These are phyloP conservation scores for Camponotus vicinus DNA, from an alignment of 1,140 invertebrate species.

Conservation along the genomic window DNA sequence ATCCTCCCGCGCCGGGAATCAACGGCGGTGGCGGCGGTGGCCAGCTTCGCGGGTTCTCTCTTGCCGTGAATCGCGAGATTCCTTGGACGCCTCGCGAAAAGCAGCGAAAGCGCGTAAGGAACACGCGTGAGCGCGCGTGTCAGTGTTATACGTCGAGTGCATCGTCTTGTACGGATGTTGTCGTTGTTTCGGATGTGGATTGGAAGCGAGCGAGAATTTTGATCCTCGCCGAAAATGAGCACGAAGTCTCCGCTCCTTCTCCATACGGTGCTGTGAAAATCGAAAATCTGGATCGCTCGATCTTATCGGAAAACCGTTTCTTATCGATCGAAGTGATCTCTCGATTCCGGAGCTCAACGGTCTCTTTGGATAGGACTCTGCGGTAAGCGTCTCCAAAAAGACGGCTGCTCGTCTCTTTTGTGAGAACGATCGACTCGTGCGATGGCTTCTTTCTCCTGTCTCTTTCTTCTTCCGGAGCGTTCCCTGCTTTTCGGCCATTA, in stretches of 20 bases:
- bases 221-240: background rate
- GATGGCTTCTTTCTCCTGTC: constrained; percentile 27
- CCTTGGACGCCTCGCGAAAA: constrained; percentile 63
- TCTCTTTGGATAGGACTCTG: background rate
- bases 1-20: constrained; percentile 75
- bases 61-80: background rate
- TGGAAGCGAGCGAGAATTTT: background rate
- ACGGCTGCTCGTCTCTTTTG: constrained; percentile 61
- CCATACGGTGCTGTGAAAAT: constrained; percentile 16
- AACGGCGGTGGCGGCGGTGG: constrained; percentile 47
- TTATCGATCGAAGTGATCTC: background rate
- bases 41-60: constrained; percentile 70
- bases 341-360: constrained; percentile 5
- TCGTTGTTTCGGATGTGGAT: background rate
- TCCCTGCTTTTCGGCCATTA: constrained; percentile 17
- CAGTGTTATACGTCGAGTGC: constrained; percentile 17
- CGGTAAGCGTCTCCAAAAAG: constrained; percentile 45
- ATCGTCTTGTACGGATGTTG: background rate
- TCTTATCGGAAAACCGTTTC: background rate
- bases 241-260: background rate
- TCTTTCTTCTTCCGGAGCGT: constrained; percentile 22
- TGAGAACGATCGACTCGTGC: constrained; percentile 58
- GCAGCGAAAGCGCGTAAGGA: constrained; percentile 47
- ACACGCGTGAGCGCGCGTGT: constrained; percentile 17
- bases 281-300: background rate